Percentiles rank a stretch among this genome's conserved stretches.
Conservation (phyloP, 2,113 vertebrate genomes). For the Lamprologus callipterus region DNA sequence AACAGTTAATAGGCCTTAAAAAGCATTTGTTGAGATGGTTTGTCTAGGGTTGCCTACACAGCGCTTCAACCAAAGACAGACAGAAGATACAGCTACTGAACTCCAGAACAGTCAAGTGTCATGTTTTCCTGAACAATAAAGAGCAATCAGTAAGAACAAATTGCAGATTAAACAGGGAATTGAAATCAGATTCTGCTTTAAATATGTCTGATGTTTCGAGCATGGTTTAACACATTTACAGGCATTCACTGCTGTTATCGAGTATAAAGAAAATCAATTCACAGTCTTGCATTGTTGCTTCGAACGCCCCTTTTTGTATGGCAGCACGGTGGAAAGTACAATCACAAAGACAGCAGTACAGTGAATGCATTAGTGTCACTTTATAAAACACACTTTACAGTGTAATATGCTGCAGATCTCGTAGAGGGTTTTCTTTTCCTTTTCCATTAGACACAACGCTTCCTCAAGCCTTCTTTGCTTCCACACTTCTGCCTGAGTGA, state of each 20-base stretch:
- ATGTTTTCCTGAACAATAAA: background rate
- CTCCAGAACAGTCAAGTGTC: background rate
- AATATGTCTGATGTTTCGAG: background rate
- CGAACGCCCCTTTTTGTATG: background rate
- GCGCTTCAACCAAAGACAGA: conserved; percentile 55
- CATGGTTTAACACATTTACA: background rate
- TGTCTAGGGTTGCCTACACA: conserved; percentile 17
- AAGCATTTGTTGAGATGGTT: background rate
- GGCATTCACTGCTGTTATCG: background rate
- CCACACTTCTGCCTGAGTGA: background rate
- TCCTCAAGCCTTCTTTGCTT: background rate
- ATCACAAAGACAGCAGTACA: background rate
- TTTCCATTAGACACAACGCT: background rate
- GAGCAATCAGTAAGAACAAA: background rate
- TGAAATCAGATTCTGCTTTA: background rate
- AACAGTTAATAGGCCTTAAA: conserved; percentile 40
- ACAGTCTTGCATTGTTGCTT: background rate
- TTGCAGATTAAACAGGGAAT: conserved; percentile 6
- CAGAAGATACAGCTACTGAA: background rate
- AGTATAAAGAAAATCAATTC: background rate
- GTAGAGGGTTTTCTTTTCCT: background rate
- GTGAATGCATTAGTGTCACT: background rate
- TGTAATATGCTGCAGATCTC: background rate
- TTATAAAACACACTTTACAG: background rate
- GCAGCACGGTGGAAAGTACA: background rate